Evolutionary conservation across 2,888 invertebrate species (phyloP).

Genomic region (Drosophila paucipuncta): DNA sequence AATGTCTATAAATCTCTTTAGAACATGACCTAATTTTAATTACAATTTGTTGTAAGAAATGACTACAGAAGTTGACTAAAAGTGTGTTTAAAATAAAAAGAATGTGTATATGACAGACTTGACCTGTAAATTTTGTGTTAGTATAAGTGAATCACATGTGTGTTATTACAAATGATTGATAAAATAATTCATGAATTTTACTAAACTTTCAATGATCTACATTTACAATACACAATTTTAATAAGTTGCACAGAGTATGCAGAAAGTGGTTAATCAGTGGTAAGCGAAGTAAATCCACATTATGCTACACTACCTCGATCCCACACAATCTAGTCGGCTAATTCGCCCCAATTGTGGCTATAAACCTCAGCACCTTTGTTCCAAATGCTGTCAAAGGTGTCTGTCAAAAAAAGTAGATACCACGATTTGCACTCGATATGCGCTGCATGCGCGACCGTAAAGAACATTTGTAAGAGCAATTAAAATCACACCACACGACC

Average conservation of each 20-base stretch:
- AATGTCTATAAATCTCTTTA: neutral
- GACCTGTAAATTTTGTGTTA: neutral
- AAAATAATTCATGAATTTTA: neutral
- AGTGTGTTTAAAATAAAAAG: neutral
- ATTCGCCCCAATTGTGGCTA: constrained; percentile 35
- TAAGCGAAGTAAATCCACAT: neutral
- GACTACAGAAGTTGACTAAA: neutral
- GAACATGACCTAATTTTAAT: neutral
- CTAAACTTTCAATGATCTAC: neutral
- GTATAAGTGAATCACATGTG: neutral
- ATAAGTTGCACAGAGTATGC: neutral
- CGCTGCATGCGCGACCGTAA: constrained; percentile 32
- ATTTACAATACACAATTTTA: neutral
- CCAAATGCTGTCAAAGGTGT: constrained; percentile 10
- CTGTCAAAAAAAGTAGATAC: constrained; percentile 27
- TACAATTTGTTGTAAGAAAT: neutral
- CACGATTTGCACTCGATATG: constrained; percentile 75
- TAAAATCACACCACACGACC: constrained; percentile 74
- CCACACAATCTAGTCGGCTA: constrained; percentile 18
- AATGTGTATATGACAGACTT: neutral
- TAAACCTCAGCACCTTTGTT: constrained; percentile 67
- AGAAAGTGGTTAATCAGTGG: neutral
- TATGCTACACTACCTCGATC: neutral
- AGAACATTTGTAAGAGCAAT: constrained; percentile 78
- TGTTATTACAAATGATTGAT: neutral